phyloP scores from a whole-genome alignment of 2,797 vertebrate species.

The Melanotaenia maccullochi region DNA sequence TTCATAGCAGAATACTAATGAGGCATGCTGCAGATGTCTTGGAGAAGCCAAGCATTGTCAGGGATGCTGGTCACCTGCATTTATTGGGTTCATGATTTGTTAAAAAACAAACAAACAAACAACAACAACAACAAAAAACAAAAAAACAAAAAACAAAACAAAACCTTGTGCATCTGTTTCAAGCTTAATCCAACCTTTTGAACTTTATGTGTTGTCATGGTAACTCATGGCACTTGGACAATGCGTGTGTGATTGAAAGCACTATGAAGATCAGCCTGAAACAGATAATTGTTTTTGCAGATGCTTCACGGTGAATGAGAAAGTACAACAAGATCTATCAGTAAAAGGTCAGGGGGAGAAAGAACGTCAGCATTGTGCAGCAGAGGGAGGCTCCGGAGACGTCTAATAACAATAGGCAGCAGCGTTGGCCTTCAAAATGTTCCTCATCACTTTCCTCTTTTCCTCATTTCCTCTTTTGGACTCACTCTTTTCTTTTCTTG shows the following conservation, averaged over 20 bases:
- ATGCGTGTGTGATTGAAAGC: conserved; percentile 41
- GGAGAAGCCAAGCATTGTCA: conserved; percentile 62
- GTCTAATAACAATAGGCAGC: conserved; percentile 53
- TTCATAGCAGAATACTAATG: conserved; percentile 78
- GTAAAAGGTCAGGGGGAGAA: conserved; percentile 53
- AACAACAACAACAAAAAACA: too few relatives aligned
- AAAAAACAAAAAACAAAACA: conserved; percentile 20
- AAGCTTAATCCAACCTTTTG: conserved; percentile 39
- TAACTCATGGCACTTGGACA: conserved; percentile 40
- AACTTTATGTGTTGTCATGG: conserved; percentile 32
- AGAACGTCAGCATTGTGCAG: conserved; percentile 44
- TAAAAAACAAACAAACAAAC: conserved; percentile 19
- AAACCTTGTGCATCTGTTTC: conserved; percentile 36
- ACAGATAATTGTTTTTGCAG: conserved; percentile 47
- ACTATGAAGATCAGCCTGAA: conserved; percentile 34
- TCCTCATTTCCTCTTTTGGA: conserved; percentile 32
- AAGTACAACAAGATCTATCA: conserved; percentile 34
- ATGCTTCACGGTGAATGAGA: conserved; percentile 35
- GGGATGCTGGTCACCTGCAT: conserved; percentile 64
- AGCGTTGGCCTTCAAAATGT: conserved; percentile 56
- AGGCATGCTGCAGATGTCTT: conserved; percentile 73
- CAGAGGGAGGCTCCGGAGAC: conserved; percentile 25
- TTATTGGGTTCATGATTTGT: conserved; percentile 10
- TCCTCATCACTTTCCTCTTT: conserved; percentile 51
- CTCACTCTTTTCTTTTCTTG: conserved; percentile 36